Conservation (phyloP, 2,797 vertebrate species). For the Aplochiton taeniatus region DNA sequence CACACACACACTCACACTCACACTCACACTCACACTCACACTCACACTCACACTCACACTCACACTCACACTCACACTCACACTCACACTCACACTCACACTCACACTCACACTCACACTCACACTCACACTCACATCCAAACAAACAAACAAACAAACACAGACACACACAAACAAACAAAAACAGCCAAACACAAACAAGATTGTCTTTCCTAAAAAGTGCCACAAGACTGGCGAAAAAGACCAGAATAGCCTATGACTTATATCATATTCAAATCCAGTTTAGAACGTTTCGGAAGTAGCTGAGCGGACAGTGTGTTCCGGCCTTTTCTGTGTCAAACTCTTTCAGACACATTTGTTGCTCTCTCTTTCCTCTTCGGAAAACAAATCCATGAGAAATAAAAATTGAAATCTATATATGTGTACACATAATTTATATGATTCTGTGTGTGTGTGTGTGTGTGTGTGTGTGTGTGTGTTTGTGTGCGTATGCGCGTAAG, state of each 20-base stretch:
- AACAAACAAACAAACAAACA: no score
- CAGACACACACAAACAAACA: no score
- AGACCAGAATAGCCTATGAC: background rate
- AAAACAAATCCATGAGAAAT: no score
- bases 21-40: background rate
- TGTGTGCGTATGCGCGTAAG: background rate
- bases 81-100: background rate
- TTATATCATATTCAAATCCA: background rate
- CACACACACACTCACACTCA: background rate
- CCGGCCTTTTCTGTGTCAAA: no score
- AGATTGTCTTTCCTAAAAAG: conserved; percentile 8
- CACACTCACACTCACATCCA: no score
- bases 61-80: conserved; percentile 1
- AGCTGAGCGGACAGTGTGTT: no score
- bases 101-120: no score
- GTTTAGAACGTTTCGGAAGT: no score
- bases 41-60: background rate
- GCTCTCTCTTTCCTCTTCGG: no score
- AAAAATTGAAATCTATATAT: no score
- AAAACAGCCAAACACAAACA: no score
- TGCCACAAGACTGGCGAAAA: background rate
- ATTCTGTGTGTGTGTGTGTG: background rate
- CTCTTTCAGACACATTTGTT: no score
- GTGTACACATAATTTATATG: background rate
- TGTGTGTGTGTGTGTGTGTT: background rate